phyloP scores from a whole-genome alignment of 2,113 vertebrate genomes.

The Pantherophis guttatus region DNA sequence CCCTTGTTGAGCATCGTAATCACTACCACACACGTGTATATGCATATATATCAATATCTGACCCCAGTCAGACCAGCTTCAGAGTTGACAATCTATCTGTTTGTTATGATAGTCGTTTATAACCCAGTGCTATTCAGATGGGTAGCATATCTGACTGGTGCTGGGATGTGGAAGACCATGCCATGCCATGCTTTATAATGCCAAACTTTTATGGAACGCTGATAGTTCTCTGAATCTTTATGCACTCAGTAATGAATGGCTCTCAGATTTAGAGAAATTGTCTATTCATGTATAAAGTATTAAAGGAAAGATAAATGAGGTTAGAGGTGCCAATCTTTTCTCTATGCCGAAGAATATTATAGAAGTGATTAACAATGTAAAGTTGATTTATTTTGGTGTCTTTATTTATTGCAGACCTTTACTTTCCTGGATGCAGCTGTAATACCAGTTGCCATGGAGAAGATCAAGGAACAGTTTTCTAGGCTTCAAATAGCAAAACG shows the following conservation, averaged over 20 bases:
- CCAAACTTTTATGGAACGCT: not conserved
- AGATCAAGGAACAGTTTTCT: constrained; percentile 75
- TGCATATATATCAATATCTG: not conserved
- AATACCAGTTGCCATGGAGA: constrained; percentile 69
- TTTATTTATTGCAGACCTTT: constrained; percentile 51
- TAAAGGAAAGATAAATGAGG: not conserved
- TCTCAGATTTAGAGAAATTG: not conserved
- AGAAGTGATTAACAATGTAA: not conserved
- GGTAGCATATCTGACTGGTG: not conserved
- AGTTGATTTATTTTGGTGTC: constrained; percentile 25
- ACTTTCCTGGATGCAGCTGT: not conserved
- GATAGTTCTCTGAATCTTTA: not conserved
- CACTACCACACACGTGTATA: not conserved
- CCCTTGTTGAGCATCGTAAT: not conserved
- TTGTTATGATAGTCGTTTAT: not conserved
- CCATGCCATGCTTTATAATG: not conserved
- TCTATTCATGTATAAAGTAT: not conserved
- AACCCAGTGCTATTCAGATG: not conserved
- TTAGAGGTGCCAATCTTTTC: not conserved
- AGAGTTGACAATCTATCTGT: not conserved
- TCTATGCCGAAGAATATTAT: not conserved
- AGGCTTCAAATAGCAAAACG: constrained; percentile 75
- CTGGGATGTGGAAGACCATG: not conserved
- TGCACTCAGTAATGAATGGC: not conserved
- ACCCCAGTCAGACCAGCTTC: too few relatives aligned